phyloP scores from a whole-genome alignment of 1,140 invertebrate species.

The Pseudobourletiella spinata region DNA sequence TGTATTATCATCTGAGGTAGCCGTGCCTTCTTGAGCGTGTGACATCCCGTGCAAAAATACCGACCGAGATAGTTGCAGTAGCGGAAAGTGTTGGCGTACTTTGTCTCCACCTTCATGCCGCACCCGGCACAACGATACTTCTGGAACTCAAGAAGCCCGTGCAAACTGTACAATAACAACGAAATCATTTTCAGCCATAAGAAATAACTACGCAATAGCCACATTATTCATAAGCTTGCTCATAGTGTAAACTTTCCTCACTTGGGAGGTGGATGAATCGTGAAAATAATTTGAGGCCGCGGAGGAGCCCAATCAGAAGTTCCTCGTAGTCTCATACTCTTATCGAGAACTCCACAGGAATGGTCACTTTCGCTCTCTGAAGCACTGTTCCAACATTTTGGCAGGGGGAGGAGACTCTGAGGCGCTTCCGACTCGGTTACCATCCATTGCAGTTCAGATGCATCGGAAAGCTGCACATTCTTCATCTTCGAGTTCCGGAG shows the following conservation, averaged over 20 bases:
- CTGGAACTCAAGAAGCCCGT: conserved; percentile 60
- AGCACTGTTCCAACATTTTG: conserved; percentile 57
- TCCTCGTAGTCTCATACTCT: conserved; percentile 54
- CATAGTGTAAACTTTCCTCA: too few relatives aligned
- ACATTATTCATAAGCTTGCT: too few relatives aligned
- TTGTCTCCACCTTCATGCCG: conserved; percentile 64
- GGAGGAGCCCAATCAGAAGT: conserved; percentile 77
- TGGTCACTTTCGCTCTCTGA: conserved; percentile 46
- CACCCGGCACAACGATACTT: conserved; percentile 70
- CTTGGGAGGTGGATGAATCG: conserved; percentile 58
- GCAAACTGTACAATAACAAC: too few relatives aligned
- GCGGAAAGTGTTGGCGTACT: conserved; percentile 60
- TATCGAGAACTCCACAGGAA: conserved; percentile 23
- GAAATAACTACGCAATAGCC: conserved; percentile 38
- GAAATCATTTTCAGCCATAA: too few relatives aligned
- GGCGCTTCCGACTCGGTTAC: conserved; percentile 70
- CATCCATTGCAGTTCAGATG: conserved; percentile 72
- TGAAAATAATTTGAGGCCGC: conserved; percentile 73
- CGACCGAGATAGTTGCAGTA: conserved; percentile 80
- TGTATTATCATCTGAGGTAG: conserved; percentile 69
- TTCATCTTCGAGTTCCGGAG: conserved; percentile 67
- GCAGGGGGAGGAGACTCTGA: conserved; percentile 65
- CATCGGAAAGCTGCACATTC: conserved; percentile 55
- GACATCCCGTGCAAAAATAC: conserved; percentile 83
- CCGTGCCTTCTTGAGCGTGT: conserved; percentile 61